Conservation (phyloP, 1,140 invertebrate species). For the Caenorhabditis remanei region DNA sequence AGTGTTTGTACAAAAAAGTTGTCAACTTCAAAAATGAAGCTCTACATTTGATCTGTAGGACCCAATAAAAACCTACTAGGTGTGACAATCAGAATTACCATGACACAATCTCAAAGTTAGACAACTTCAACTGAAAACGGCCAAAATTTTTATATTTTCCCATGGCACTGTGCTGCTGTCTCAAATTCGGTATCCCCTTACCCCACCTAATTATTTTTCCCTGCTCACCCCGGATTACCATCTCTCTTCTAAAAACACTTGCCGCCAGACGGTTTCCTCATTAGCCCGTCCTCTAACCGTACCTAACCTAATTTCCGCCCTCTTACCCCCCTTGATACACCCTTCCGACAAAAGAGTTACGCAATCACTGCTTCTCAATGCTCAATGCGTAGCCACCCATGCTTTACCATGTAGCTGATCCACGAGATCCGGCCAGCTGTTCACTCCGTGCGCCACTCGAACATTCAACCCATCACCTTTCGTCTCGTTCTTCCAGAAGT, state of each 20-base stretch:
- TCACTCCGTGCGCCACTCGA: constrained; percentile 61
- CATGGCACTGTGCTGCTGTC: too few species aligned
- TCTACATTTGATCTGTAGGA: too few species aligned
- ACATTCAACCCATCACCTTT: constrained; percentile 62
- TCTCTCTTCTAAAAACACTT: neutral
- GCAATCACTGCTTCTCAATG: neutral
- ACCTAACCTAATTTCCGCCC: constrained; percentile 33
- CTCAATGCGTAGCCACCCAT: neutral
- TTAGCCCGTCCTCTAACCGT: neutral
- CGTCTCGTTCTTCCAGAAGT: constrained; percentile 66
- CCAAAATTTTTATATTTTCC: too few species aligned
- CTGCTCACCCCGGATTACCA: neutral
- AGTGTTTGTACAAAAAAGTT: too few species aligned
- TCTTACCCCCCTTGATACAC: neutral
- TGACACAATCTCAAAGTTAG: too few species aligned
- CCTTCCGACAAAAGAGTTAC: neutral
- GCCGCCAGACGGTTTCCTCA: constrained; percentile 33
- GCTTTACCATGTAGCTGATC: constrained; percentile 65
- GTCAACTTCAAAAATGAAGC: too few species aligned
- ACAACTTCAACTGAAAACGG: too few species aligned
- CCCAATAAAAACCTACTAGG: too few species aligned
- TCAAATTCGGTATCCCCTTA: too few species aligned
- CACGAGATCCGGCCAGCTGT: constrained; percentile 63
- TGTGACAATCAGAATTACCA: too few species aligned
- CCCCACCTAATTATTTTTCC: neutral